Percentiles rank a stretch among this genome's conserved stretches.
phyloP scores from a whole-genome alignment of 2,113 vertebrate genomes.

The Prinia subflava region DNA sequence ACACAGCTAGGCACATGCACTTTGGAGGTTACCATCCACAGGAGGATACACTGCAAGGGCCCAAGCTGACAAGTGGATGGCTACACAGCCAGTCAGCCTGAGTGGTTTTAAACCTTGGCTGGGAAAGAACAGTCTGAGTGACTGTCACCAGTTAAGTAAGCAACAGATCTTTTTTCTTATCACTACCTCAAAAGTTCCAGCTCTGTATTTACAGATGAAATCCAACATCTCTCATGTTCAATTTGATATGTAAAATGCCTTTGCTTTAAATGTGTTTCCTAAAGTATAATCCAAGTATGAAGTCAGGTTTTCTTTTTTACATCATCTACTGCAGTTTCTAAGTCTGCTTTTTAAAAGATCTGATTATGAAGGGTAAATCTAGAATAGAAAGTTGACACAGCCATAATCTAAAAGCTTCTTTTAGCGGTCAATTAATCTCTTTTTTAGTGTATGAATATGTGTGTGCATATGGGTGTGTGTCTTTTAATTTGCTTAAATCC shows the following conservation, averaged over 20 bases:
- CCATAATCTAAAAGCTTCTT: background rate
- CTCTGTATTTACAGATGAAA: background rate
- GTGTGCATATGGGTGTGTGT: fast-evolving
- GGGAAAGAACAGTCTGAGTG: background rate
- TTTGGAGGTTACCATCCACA: background rate
- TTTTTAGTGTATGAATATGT: background rate
- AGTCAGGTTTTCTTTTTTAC: background rate
- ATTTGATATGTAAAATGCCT: background rate
- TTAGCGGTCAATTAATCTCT: background rate
- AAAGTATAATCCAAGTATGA: background rate
- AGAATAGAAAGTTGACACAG: background rate
- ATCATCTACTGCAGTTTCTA: background rate
- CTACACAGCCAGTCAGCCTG: background rate
- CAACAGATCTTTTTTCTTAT: background rate
- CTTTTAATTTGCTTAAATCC: background rate
- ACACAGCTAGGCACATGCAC: background rate
- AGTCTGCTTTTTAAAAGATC: background rate
- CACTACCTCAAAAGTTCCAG: background rate
- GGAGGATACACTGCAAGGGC: background rate
- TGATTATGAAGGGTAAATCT: background rate
- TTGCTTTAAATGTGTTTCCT: background rate
- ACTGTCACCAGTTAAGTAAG: background rate
- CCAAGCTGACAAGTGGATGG: background rate
- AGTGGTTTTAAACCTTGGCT: background rate
- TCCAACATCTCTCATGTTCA: background rate